phyloP scores from a whole-genome alignment of 2,888 invertebrate genomes.

The Tenthredo distinguenda region DNA sequence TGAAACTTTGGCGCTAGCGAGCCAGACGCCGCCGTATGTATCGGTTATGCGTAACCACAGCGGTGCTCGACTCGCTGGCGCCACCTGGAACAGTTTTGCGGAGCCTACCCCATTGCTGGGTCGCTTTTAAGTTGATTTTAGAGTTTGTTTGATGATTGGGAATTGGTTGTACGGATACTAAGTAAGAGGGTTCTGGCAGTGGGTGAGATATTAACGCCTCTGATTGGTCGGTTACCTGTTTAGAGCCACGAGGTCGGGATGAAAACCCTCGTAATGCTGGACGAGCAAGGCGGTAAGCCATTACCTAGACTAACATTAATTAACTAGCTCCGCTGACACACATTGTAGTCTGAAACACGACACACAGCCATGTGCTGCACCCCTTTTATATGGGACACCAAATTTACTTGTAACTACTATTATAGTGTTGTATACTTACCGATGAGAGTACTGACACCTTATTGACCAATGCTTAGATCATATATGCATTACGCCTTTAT shows the following conservation, averaged over 20 bases:
- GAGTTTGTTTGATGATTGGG: slow-evolving; percentile 53
- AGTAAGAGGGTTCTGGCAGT: slow-evolving; percentile 61
- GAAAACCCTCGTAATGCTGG: slow-evolving; percentile 99
- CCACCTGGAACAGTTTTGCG: too few species aligned
- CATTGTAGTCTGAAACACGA: slow-evolving; percentile 63
- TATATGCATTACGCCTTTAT: slow-evolving; percentile 52
- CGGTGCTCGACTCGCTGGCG: too few species aligned
- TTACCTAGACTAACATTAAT: slow-evolving; percentile 55
- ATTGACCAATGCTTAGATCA: slow-evolving; percentile 65
- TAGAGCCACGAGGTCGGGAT: slow-evolving; percentile 99
- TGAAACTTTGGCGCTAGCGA: too few species aligned
- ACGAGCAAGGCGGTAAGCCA: slow-evolving; percentile 99
- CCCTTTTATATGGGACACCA: background rate
- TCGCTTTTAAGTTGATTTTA: background rate
- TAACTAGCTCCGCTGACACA: slow-evolving; percentile 51
- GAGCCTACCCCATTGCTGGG: too few species aligned
- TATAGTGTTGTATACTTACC: slow-evolving; percentile 27
- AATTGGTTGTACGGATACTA: slow-evolving; percentile 60
- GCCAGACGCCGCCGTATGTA: too few species aligned
- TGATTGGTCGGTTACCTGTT: slow-evolving; percentile 82
- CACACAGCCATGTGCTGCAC: slow-evolving; percentile 51
- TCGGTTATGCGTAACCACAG: too few species aligned
- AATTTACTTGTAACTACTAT: slow-evolving; percentile 16
- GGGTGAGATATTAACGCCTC: slow-evolving; percentile 71
- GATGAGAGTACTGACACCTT: slow-evolving; percentile 65